A percentile compares a stretch with the other conserved stretches of the same genome.
These are phyloP conservation scores for Zaprionus davidi DNA, from an alignment of 1,140 invertebrate species.

Conservation along the genomic window DNA sequence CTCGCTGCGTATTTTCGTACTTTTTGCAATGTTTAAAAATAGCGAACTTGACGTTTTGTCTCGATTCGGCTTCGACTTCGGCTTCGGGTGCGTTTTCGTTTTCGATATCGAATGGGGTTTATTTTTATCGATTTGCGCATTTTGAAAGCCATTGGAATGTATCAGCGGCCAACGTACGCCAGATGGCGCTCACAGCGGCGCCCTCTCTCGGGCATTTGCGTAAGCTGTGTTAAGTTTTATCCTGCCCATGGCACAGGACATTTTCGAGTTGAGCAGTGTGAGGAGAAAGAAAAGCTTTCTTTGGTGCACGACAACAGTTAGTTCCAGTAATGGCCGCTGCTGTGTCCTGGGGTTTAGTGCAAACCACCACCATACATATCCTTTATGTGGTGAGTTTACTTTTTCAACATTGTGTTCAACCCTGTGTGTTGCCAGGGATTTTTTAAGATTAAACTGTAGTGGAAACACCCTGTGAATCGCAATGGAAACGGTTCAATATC, in stretches of 20 bases:
- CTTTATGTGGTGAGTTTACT: background rate
- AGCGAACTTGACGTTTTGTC: slow-evolving; percentile 5
- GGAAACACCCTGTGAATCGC: background rate
- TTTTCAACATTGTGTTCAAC: background rate
- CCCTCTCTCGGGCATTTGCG: slow-evolving; percentile 2
- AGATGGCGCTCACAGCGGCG: slow-evolving; percentile 27
- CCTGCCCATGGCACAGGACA: slow-evolving; percentile 9
- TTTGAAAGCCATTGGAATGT: slow-evolving; percentile 35
- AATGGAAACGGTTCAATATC: background rate
- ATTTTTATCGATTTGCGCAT: slow-evolving; percentile 22
- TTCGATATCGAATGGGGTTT: background rate
- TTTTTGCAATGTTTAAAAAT: slow-evolving; percentile 66
- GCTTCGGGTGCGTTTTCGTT: background rate
- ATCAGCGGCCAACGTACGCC: background rate
- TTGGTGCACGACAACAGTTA: background rate
- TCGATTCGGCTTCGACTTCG: background rate
- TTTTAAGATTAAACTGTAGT: background rate
- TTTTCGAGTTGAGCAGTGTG: background rate
- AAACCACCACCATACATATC: background rate
- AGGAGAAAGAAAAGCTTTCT: background rate
- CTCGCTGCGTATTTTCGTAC: slow-evolving; percentile 10
- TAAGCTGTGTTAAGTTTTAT: background rate
- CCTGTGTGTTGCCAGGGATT: background rate
- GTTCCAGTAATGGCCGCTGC: background rate
- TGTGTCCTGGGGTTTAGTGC: background rate